Conservation (phyloP, 1,140 invertebrate genomes). For the Armadillidium nasatum region DNA sequence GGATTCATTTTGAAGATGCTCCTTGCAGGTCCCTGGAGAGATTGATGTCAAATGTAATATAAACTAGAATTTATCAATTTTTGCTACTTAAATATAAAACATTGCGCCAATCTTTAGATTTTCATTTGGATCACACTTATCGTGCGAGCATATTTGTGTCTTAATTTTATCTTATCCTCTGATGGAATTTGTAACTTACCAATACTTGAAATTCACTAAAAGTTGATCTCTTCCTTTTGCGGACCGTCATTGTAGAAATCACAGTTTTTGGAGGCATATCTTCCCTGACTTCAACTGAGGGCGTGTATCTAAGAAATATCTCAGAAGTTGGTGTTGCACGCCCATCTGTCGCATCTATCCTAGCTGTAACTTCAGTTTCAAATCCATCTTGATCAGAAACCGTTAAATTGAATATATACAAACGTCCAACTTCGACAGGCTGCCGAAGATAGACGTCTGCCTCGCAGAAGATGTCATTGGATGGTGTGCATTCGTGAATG, state of each 20-base stretch:
- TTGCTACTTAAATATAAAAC: too few species aligned
- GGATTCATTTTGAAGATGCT: slow-evolving; percentile 3
- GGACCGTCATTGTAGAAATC: slow-evolving; percentile 18
- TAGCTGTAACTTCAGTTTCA: slow-evolving; percentile 23
- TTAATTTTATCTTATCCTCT: too few species aligned
- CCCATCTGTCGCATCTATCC: slow-evolving; percentile 20
- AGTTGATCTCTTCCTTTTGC: slow-evolving; percentile 16
- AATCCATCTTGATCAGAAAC: slow-evolving; percentile 15
- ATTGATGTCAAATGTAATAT: not conserved
- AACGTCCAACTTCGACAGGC: slow-evolving; percentile 15
- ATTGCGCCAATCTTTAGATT: too few species aligned
- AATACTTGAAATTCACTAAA: slow-evolving; percentile 26
- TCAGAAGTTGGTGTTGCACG: slow-evolving; percentile 21
- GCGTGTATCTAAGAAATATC: slow-evolving; percentile 23
- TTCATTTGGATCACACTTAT: too few species aligned
- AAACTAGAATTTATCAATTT: too few species aligned
- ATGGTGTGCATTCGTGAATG: slow-evolving; percentile 20
- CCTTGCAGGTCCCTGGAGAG: not conserved
- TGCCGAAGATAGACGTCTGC: slow-evolving; percentile 18
- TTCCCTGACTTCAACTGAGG: slow-evolving; percentile 20
- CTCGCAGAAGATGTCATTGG: slow-evolving; percentile 28
- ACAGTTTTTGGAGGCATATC: slow-evolving; percentile 22
- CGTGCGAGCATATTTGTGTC: too few species aligned
- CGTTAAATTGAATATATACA: slow-evolving; percentile 30
- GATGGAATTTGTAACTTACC: too few species aligned